Base-by-base conservation (phyloP, 2,888 invertebrate species). In the Harmothoe impar region DNA sequence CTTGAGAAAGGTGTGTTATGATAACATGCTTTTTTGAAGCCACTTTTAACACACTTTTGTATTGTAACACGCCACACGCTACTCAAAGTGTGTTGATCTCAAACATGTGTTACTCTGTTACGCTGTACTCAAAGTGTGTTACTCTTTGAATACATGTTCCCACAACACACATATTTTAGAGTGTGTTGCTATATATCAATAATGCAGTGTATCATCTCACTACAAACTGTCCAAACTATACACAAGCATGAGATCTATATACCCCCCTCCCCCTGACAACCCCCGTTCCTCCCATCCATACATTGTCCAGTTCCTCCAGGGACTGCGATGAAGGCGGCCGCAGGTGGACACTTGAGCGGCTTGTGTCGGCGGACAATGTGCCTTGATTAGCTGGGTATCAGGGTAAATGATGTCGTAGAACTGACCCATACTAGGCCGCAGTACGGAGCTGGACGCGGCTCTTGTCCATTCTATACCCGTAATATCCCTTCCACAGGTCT, bases 311-410 rank as follows among this genome's bases (percentile, higher is more conserved):
- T 3, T 17, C 72, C 72, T 72, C 72, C 72, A 72, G 29, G n/a
- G 29, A 25, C 72, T 29, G 29, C 72, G 7, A 0, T 29, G 29
- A 5, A 15, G 72, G 29, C 5, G 29, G 72, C 29, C 72, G 72
- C 72, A 72, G 72, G 72, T 72, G 72, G 72, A 72, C 25, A 72
- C 29, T 23, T 23, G 72, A 29, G 72, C 31, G 5, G 12, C 68
- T n/a, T 17, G 17, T 68, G 68, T 17, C 29, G 29, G 72, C 17
- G 29, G 72, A 72, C 72, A 29, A 72, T 72, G 72, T 72, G 3
- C 25, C 31, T 29, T 72, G 72, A 72, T 72, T 72, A 72, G 72
- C n/a, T 72, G 29, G 62, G 62, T 62, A 62, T n/a, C 62, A 62
- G 20, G 62, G 62, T 15, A 62, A 62, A 62, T 62, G 15, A n/a